phyloP scores from a whole-genome alignment of 2,888 invertebrate species.

The Cloeon dipterum region DNA sequence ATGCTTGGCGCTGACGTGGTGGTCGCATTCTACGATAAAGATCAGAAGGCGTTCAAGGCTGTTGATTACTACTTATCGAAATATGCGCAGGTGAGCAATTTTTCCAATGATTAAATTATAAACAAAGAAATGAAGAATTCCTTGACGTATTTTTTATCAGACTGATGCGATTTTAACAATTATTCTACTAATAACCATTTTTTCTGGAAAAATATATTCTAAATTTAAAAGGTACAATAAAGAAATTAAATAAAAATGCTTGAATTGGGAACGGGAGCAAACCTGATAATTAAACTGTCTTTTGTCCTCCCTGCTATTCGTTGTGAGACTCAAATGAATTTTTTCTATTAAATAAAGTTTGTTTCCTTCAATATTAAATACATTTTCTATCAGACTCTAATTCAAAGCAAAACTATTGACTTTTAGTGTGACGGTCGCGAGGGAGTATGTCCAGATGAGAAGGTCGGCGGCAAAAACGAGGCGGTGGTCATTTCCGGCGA shows the following conservation, averaged over 20 bases:
- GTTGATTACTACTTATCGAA: constrained; percentile 71
- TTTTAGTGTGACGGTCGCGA: constrained; percentile 51
- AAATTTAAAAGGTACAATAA: no score
- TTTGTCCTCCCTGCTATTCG: no score
- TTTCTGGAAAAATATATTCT: no score
- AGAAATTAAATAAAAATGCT: no score
- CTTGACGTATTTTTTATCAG: constrained; percentile 5
- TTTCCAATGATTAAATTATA: no score
- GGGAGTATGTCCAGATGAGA: constrained; percentile 68
- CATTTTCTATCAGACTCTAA: no score
- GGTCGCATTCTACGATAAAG: constrained; percentile 48
- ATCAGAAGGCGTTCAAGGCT: constrained; percentile 37
- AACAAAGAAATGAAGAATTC: neutral
- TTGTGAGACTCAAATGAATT: no score
- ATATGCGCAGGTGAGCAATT: constrained; percentile 25
- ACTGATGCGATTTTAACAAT: neutral
- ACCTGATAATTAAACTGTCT: no score
- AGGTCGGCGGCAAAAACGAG: constrained; percentile 60
- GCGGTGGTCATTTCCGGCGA: constrained; percentile 50
- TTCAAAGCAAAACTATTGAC: no score
- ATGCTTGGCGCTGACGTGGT: constrained; percentile 69
- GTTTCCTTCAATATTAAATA: no score
- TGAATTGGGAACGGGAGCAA: no score
- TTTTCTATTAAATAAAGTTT: no score
- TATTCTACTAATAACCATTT: neutral